These are phyloP conservation scores for Frankliniella intonsa DNA, from an alignment of 2,888 invertebrate genomes.

Conservation along the genomic window DNA sequence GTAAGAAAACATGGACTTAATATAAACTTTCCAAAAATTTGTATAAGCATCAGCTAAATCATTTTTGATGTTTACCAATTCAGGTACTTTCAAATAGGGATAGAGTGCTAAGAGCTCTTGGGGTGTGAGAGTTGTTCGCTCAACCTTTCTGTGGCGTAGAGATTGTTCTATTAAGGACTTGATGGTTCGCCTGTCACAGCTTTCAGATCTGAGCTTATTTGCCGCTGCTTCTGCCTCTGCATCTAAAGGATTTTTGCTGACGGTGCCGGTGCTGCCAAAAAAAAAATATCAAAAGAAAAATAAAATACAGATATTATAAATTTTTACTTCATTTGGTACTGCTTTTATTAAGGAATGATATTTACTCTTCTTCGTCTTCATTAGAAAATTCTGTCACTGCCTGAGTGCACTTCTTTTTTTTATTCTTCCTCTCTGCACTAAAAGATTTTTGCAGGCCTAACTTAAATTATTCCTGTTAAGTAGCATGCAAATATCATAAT, in stretches of 20 bases:
- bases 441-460: background rate
- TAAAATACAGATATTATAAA: background rate
- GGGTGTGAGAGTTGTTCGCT: background rate
- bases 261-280: background rate
- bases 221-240: background rate
- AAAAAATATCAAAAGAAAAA: background rate
- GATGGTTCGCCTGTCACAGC: background rate
- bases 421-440: background rate
- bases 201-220: background rate
- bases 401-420: background rate
- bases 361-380: conserved; percentile 4
- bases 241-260: background rate
- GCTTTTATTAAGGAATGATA: background rate
- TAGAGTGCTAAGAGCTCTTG: background rate
- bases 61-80: background rate
- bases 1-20: background rate
- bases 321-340: background rate
- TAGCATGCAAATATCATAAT: background rate
- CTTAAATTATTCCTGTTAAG: background rate
- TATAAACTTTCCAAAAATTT: background rate
- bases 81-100: background rate
- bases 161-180: background rate
- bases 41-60: background rate
- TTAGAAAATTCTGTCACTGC: background rate
- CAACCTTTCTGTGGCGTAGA: background rate